A percentile compares a stretch with the other conserved stretches of the same genome.
These are phyloP conservation scores for Pardosa pseudoannulata DNA, from an alignment of 2,888 invertebrate genomes.

Conservation along the genomic window DNA sequence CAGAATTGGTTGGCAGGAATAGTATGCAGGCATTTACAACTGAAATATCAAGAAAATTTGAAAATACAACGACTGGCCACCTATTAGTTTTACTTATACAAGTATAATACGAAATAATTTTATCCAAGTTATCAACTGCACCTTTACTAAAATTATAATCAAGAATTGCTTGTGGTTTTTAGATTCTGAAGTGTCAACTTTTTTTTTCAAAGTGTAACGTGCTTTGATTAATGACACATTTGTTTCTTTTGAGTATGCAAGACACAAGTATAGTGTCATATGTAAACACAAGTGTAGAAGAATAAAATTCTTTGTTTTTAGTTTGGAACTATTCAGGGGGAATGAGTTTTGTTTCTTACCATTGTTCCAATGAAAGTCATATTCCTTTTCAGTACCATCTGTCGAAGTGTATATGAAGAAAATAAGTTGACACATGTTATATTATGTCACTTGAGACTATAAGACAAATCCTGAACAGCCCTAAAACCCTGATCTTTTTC, in stretches of 20 bases:
- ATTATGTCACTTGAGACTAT: constrained; percentile 7
- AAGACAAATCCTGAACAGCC: not conserved
- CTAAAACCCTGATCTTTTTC: too few relatives aligned
- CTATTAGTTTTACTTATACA: not conserved
- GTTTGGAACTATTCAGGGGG: not conserved
- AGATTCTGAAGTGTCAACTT: constrained; percentile 5
- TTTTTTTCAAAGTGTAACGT: not conserved
- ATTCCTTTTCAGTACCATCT: constrained; percentile 11
- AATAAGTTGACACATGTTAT: constrained; percentile 17
- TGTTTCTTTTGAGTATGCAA: constrained; percentile 13
- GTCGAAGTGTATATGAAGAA: constrained; percentile 8
- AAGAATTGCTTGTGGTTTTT: not conserved
- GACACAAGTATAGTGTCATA: not conserved
- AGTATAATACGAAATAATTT: not conserved
- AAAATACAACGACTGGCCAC: constrained; percentile 7
- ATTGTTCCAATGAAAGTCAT: not conserved
- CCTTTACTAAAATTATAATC: constrained; percentile 13
- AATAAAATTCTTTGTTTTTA: too few relatives aligned
- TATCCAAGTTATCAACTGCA: constrained; percentile 2
- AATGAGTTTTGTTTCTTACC: not conserved
- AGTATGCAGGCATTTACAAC: not conserved
- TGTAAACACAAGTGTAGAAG: not conserved
- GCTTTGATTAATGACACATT: not conserved
- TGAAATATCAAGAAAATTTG: constrained; percentile 14
- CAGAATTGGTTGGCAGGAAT: not conserved